phyloP scores from a whole-genome alignment of 2,797 vertebrate genomes.

The Silurus aristotelis region DNA sequence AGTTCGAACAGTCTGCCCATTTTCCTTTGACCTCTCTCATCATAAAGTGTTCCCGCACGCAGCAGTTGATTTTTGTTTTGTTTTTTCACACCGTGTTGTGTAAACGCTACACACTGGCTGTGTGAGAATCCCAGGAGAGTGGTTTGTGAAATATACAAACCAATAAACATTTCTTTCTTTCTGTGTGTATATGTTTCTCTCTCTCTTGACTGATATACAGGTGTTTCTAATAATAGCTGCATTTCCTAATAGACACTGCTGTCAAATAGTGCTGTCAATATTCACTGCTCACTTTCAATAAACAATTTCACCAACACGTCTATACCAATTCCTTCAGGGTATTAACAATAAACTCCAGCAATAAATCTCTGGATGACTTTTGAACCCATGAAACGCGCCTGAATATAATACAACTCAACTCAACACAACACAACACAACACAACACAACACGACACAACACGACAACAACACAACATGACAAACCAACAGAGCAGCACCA shows the following conservation, averaged over 20 bases:
- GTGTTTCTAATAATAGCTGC: not conserved
- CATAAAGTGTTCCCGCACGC: not conserved
- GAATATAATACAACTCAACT: not conserved
- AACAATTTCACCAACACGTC: not conserved
- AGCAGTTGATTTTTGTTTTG: not conserved
- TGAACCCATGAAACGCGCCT: not conserved
- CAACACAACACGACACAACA: not conserved
- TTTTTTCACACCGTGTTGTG: not conserved
- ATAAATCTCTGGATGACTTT: constrained; percentile 10
- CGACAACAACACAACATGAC: not conserved
- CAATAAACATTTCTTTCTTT: not conserved
- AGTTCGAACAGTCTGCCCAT: not conserved
- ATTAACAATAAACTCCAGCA: not conserved
- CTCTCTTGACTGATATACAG: not conserved
- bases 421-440: not conserved
- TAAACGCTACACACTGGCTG: not conserved
- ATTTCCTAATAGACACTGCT: not conserved
- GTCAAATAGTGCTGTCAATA: not conserved
- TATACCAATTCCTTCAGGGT: not conserved
- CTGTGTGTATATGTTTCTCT: too few species aligned
- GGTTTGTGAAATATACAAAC: not conserved
- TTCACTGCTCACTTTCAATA: too few species aligned
- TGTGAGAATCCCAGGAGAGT: not conserved
- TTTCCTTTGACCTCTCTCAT: not conserved
- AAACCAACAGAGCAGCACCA: not conserved